These are phyloP conservation scores for Lacerta bilineata DNA, from an alignment of 2,797 vertebrate genomes.

Conservation along the genomic window DNA sequence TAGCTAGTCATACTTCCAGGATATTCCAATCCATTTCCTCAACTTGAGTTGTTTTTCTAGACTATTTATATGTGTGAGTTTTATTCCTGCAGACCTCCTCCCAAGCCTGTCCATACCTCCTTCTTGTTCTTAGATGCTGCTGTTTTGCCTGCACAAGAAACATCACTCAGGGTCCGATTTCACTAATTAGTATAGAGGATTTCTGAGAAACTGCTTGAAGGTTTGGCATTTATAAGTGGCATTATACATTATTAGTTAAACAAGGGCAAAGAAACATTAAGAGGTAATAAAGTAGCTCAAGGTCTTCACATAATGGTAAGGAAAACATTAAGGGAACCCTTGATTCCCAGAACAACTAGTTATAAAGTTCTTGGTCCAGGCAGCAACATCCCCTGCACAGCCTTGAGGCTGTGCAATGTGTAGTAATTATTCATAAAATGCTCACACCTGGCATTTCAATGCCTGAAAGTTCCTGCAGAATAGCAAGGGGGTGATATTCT, in stretches of 20 bases:
- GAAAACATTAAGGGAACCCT: neutral
- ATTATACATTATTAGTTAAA: neutral
- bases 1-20: neutral
- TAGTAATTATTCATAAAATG: neutral
- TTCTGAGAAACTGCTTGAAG: neutral
- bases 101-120: neutral
- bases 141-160: neutral
- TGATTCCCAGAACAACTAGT: neutral
- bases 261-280: neutral
- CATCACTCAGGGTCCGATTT: neutral
- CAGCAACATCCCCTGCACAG: neutral
- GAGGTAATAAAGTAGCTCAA: neutral
- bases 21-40: neutral
- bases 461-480: neutral
- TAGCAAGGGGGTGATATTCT: conserved; percentile 4
- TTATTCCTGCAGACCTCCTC: neutral
- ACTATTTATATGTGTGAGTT: neutral
- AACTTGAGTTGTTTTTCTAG: neutral
- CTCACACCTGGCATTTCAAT: neutral
- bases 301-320: neutral
- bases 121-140: neutral
- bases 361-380: neutral
- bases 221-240: neutral
- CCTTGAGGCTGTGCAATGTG: neutral
- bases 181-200: neutral